Evolutionary conservation across 1,140 invertebrate genomes (phyloP).

Genomic region (Ridgeia piscesae): DNA sequence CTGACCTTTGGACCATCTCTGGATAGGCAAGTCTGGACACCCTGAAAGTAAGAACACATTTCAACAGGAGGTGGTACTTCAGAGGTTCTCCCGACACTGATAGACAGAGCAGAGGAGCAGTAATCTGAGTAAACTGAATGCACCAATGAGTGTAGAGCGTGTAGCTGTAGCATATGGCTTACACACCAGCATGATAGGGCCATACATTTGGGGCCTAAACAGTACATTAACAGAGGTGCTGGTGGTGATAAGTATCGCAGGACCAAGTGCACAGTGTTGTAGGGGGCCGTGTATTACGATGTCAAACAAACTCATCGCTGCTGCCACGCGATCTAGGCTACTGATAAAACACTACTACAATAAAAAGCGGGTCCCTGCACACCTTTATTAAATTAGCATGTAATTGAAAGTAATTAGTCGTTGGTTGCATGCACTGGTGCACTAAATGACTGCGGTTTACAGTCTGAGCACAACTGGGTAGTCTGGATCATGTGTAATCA

Average conservation of each 20-base stretch:
- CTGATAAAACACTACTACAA: not conserved
- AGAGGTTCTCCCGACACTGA: not conserved
- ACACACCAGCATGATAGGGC: not conserved
- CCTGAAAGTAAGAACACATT: not conserved
- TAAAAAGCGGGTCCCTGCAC: not conserved
- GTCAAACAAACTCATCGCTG: not conserved
- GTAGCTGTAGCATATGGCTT: not conserved
- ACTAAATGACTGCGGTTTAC: slow-evolving; percentile 1
- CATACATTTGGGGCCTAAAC: not conserved
- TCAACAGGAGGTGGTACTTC: not conserved
- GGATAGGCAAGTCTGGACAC: not conserved
- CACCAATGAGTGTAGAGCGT: not conserved
- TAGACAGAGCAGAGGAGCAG: not conserved
- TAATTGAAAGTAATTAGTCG: not conserved
- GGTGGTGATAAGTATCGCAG: not conserved
- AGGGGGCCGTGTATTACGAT: not conserved
- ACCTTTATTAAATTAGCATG: slow-evolving; percentile 6
- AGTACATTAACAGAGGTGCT: not conserved
- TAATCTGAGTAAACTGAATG: not conserved
- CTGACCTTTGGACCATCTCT: not conserved
- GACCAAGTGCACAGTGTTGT: not conserved
- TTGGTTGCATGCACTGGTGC: not conserved
- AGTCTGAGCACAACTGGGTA: not conserved
- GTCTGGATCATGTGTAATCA: not conserved
- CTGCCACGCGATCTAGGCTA: not conserved